These are phyloP conservation scores for Chaetodon auriga DNA, from an alignment of 2,113 vertebrate species.

Conservation along the genomic window DNA sequence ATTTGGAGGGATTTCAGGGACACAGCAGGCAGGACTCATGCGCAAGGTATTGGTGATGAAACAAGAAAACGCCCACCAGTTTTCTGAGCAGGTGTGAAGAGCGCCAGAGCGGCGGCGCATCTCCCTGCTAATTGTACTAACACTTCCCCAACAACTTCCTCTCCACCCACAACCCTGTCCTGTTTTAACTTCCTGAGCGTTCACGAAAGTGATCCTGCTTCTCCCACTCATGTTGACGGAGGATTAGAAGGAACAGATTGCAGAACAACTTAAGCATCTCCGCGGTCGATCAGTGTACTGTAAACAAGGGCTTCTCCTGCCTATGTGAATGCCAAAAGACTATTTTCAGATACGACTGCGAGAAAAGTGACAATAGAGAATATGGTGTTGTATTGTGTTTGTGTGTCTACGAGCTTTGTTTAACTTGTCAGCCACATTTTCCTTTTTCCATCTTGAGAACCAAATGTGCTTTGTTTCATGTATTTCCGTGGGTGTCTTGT, in stretches of 20 bases:
- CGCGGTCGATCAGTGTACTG: slow-evolving; percentile 24
- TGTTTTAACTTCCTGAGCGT: slow-evolving; percentile 54
- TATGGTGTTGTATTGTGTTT: slow-evolving; percentile 7
- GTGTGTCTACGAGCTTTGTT: slow-evolving; percentile 15
- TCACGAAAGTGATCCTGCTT: slow-evolving; percentile 42
- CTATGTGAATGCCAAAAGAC: slow-evolving; percentile 31
- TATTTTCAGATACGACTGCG: slow-evolving; percentile 36
- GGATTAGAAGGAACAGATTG: slow-evolving; percentile 70
- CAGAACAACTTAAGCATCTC: slow-evolving; percentile 42
- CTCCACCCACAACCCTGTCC: slow-evolving; percentile 58
- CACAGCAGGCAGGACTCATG: slow-evolving; percentile 24
- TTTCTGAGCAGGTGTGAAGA: slow-evolving; percentile 58
- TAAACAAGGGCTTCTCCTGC: slow-evolving; percentile 58
- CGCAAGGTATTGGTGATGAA: slow-evolving; percentile 44
- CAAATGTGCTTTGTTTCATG: background rate
- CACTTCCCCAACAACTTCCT: slow-evolving; percentile 66
- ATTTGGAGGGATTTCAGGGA: slow-evolving; percentile 34
- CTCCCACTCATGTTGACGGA: slow-evolving; percentile 64
- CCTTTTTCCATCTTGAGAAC: background rate
- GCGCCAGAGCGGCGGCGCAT: background rate
- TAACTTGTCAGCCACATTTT: background rate
- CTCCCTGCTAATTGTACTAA: slow-evolving; percentile 65
- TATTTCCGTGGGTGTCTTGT: slow-evolving; percentile 46
- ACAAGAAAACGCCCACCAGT: slow-evolving; percentile 39
- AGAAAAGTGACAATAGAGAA: slow-evolving; percentile 18